These are phyloP conservation scores for Drosophila ambigua DNA, from an alignment of 1,140 invertebrate species.

Conservation along the genomic window DNA sequence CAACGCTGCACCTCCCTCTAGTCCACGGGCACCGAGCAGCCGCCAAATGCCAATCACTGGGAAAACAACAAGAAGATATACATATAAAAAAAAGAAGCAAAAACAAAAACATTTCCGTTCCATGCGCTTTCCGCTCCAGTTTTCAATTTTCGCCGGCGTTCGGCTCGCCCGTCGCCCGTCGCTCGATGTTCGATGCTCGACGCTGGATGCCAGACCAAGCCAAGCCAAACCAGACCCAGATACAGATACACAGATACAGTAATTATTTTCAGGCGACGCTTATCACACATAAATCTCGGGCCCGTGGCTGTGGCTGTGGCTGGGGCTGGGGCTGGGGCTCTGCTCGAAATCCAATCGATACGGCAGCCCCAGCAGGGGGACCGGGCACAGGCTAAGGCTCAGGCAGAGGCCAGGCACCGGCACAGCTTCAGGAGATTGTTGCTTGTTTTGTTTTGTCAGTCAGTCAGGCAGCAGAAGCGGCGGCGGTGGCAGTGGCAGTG, in stretches of 20 bases:
- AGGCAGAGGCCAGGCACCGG: slow-evolving; percentile 3
- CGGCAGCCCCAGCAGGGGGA: neutral
- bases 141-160: slow-evolving; percentile 72
- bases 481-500: slow-evolving; percentile 36
- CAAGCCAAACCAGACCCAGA: slow-evolving; percentile 1
- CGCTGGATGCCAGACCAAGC: neutral
- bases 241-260: slow-evolving; percentile 65
- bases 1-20: neutral
- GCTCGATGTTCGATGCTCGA: neutral
- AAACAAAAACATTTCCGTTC: slow-evolving; percentile 72
- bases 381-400: too few species aligned
- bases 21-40: neutral
- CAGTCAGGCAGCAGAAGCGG: slow-evolving; percentile 22
- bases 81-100: slow-evolving; percentile 15
- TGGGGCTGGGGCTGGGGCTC: slow-evolving; percentile 21
- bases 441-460: slow-evolving; percentile 79
- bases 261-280: slow-evolving; percentile 82
- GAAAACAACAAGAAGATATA: slow-evolving; percentile 4
- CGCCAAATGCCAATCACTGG: slow-evolving; percentile 65
- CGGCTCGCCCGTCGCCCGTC: too few species aligned
- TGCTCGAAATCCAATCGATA: slow-evolving; percentile 54
- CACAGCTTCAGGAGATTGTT: slow-evolving; percentile 23
- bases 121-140: slow-evolving; percentile 75
- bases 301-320: slow-evolving; percentile 7
- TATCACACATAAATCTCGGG: slow-evolving; percentile 79